Percentiles rank a stretch among this genome's conserved stretches.
Evolutionary conservation across 2,888 invertebrate species (phyloP).

Genomic region (Xestia c-nigrum): DNA sequence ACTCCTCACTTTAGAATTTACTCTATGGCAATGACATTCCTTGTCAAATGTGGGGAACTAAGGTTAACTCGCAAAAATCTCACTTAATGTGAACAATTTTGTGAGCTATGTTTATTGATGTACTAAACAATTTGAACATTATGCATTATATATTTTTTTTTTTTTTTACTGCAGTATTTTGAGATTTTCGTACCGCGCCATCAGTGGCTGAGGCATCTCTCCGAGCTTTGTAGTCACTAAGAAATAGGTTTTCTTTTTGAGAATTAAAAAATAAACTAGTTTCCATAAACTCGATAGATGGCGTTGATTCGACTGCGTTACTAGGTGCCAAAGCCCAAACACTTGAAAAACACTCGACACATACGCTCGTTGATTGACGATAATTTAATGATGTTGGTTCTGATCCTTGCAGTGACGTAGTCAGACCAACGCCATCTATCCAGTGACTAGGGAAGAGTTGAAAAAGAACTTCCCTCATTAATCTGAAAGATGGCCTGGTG

Average conservation of each 20-base stretch:
- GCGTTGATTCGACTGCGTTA: too few species aligned
- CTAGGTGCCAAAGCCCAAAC: too few species aligned
- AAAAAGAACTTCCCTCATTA: neutral
- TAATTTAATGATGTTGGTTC: too few species aligned
- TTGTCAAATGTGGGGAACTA: conserved; percentile 71
- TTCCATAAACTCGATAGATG: too few species aligned
- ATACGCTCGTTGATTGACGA: too few species aligned
- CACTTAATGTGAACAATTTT: neutral
- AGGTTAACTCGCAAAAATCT: conserved; percentile 20
- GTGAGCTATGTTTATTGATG: neutral
- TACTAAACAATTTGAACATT: neutral
- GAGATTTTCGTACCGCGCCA: neutral
- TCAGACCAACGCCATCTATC: too few species aligned
- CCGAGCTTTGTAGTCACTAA: neutral
- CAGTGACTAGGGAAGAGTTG: too few species aligned
- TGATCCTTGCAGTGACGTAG: too few species aligned
- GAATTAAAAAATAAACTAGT: too few species aligned
- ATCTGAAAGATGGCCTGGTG: neutral
- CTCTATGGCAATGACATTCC: conserved; percentile 75
- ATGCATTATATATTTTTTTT: neutral
- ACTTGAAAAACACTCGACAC: too few species aligned
- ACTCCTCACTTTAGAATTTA: conserved; percentile 53
- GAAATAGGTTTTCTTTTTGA: too few species aligned
- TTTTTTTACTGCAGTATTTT: neutral
- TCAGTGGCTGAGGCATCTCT: neutral